phyloP scores from a whole-genome alignment of 92 coral and sea anemone species.

The Heteractis magnifica region DNA sequence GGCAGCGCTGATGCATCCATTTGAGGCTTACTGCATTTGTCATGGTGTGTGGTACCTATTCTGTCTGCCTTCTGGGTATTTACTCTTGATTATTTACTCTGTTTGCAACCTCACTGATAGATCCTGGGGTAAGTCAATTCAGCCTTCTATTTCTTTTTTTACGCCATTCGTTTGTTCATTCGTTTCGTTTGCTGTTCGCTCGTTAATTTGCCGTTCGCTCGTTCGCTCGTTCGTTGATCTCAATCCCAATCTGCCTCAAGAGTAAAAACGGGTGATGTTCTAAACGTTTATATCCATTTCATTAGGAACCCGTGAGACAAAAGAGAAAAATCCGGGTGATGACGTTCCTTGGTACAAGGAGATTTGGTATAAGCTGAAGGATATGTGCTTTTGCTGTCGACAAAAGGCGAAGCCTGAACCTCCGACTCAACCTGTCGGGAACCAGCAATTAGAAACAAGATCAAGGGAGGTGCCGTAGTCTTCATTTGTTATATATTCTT shows the following conservation, averaged over 20 bases:
- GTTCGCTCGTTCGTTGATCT: too few relatives aligned
- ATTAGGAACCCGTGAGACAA: constrained; percentile 82
- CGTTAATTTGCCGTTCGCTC: neutral
- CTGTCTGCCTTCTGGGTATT: constrained; percentile 91
- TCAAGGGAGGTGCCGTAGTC: constrained; percentile 7
- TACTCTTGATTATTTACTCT: constrained; percentile 81
- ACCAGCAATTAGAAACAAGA: neutral
- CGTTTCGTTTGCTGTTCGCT: neutral
- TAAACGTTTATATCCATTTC: neutral
- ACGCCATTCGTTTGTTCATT: neutral
- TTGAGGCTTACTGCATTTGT: constrained; percentile 69
- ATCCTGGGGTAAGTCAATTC: constrained; percentile 82
- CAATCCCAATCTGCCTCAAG: neutral
- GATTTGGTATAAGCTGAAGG: constrained; percentile 56
- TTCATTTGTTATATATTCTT: too few relatives aligned
- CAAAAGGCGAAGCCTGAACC: constrained; percentile 37
- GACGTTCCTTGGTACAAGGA: constrained; percentile 74
- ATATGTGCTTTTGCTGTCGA: constrained; percentile 63
- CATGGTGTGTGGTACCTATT: constrained; percentile 88
- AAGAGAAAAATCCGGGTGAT: constrained; percentile 47
- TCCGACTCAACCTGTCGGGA: constrained; percentile 2
- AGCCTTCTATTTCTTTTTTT: too few relatives aligned
- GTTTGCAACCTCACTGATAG: constrained; percentile 91
- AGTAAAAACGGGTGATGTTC: neutral
- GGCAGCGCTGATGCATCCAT: constrained; percentile 75